phyloP scores from a whole-genome alignment of 1,140 invertebrate genomes.

The Eciton burchellii region DNA sequence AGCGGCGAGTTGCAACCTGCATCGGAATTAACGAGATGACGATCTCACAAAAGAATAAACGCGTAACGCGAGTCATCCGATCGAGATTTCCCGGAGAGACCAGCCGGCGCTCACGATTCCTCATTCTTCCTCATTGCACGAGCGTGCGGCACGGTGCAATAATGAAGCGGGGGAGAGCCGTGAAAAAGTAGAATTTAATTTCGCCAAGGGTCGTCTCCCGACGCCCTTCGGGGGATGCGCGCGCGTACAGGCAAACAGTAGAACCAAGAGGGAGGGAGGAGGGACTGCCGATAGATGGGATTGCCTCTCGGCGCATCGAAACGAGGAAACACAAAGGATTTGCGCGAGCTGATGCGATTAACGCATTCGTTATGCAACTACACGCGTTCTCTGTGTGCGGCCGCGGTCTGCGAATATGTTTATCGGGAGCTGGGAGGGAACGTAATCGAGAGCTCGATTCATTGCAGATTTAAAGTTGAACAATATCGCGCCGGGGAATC shows the following conservation, averaged over 20 bases:
- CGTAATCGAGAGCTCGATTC: conserved; percentile 24
- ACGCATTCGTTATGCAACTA: conserved; percentile 20
- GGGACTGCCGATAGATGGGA: conserved; percentile 57
- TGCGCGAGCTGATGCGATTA: conserved; percentile 27
- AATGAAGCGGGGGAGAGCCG: conserved; percentile 16
- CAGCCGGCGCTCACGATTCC: conserved; percentile 31
- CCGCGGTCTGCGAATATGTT: conserved; percentile 32
- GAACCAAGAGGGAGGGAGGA: not conserved
- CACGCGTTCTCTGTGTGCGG: too few relatives aligned
- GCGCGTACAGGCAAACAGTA: not conserved
- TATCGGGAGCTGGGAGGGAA: not conserved
- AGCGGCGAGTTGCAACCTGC: not conserved
- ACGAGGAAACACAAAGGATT: conserved; percentile 48
- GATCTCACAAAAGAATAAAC: conserved; percentile 17
- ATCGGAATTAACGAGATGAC: not conserved
- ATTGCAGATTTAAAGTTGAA: conserved; percentile 2
- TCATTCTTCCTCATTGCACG: too few relatives aligned
- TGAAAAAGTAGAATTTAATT: conserved; percentile 67
- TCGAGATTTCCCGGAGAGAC: conserved; percentile 21
- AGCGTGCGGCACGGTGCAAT: too few relatives aligned
- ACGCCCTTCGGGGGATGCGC: not conserved
- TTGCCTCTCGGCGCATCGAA: conserved; percentile 11
- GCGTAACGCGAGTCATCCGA: conserved; percentile 54
- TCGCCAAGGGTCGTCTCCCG: conserved; percentile 41
- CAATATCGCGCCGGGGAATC: conserved; percentile 11